Base-by-base conservation (phyloP, 2,113 vertebrate genomes). In the Labeo catla region DNA sequence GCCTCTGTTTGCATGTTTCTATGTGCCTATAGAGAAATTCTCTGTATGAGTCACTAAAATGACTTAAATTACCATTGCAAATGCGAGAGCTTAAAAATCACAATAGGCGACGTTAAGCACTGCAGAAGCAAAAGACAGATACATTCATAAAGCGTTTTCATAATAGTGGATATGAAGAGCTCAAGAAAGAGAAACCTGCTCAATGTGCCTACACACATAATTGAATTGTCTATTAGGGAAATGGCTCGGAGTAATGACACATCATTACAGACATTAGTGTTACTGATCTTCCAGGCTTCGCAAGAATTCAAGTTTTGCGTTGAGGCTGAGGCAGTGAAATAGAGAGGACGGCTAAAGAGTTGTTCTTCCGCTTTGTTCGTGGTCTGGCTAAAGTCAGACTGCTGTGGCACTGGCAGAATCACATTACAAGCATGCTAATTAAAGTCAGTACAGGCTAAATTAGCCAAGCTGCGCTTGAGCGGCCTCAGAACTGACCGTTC, bases 361-460 rank as follows among this genome's bases (percentile, higher is more conserved):
- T 61, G 45, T 36, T 59, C 16, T 63, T 85, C 54, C 47, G 57
- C 84, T 85, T 70, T 86, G 83, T 81, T 87, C 76, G 72, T 73
- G 84, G 73, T 54, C 83, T 86, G 84, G 78, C 74, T 66, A 68
- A 73, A 65, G 80, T 84, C 85, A 70, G 86, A 34, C 83, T 83
- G 84, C 65, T 66, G 74, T 88, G 70, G 80, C 84, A 50, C 78
- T 45, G 76, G 76, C 47, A 85, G 88, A 90, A 88, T 90, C 88
- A 77, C 80, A 87, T 89, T 87, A 90, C 76, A 73, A 43, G 16
- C 36, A 57, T 76, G 83, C 76, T 91, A 90, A 90, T 90, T 90
- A 89, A 73, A 81, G 65, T 74, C 86, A 86, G 74, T 49, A 81
- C 50, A 87, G 65, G 83, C 87, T 79, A 84, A 90, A 87, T 86